Percentiles rank a stretch among this genome's conserved stretches.
Evolutionary conservation across 1,140 invertebrate species (phyloP).

Genomic region (Phthorimaea operculella): DNA sequence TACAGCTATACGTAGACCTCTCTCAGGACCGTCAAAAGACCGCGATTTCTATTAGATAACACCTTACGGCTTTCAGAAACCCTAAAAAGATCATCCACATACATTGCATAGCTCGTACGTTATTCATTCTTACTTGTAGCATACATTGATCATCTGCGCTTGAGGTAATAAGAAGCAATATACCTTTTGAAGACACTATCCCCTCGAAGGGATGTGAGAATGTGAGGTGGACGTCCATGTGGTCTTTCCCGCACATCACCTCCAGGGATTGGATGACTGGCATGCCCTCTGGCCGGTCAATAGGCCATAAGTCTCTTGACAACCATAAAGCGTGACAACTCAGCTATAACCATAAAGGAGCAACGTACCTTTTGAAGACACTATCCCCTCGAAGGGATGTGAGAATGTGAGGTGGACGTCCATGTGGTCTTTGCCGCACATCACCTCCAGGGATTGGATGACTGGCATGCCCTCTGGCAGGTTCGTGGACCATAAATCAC

Average conservation of each 20-base stretch:
- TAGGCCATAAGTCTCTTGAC: slow-evolving; percentile 58
- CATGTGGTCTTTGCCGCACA: slow-evolving; percentile 95
- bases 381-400: slow-evolving; percentile 91
- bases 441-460: slow-evolving; percentile 79
- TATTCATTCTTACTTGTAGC: too few relatives aligned
- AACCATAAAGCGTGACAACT: too few relatives aligned
- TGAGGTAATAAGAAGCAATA: too few relatives aligned
- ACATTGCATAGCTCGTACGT: too few relatives aligned
- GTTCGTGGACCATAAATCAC: slow-evolving; percentile 55
- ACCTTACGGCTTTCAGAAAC: too few relatives aligned
- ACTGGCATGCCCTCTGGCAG: slow-evolving; percentile 60
- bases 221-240: slow-evolving; percentile 93
- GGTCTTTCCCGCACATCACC: slow-evolving; percentile 92
- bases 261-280: slow-evolving; percentile 73
- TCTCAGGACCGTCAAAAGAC: too few relatives aligned
- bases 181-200: slow-evolving; percentile 91
- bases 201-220: slow-evolving; percentile 93
- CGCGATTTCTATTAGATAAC: too few relatives aligned
- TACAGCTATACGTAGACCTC: too few relatives aligned
- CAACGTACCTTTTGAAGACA: slow-evolving; percentile 84
- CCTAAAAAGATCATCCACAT: too few relatives aligned
- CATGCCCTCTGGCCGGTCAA: slow-evolving; percentile 58
- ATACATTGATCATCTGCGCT: too few relatives aligned
- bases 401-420: slow-evolving; percentile 93
- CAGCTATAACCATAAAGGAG: too few relatives aligned